phyloP scores from a whole-genome alignment of 1,140 invertebrate genomes.

The Sarcophaga peregrina region DNA sequence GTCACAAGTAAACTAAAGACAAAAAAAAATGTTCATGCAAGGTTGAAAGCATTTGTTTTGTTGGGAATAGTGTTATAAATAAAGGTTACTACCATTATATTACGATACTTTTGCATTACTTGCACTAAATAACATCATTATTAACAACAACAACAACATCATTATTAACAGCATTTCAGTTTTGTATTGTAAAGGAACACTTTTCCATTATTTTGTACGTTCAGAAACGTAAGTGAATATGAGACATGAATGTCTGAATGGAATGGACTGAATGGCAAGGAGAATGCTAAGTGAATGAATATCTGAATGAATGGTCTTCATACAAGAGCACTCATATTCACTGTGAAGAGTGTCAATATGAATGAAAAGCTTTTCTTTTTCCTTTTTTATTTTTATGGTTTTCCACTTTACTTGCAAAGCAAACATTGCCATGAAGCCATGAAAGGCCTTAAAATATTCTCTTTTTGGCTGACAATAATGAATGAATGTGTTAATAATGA shows the following conservation, averaged over 20 bases:
- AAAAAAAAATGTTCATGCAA: too few relatives aligned
- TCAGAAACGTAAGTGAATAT: too few relatives aligned
- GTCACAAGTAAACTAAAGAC: not conserved
- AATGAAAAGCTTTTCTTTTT: not conserved
- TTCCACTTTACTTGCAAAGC: not conserved
- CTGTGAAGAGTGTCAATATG: conserved; percentile 40
- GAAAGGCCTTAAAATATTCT: not conserved
- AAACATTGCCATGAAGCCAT: not conserved
- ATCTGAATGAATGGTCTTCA: conserved; percentile 20
- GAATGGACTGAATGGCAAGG: not conserved
- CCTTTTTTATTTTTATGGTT: conserved; percentile 9
- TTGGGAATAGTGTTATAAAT: not conserved
- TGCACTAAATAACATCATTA: not conserved
- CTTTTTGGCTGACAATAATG: not conserved
- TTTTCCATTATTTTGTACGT: too few relatives aligned
- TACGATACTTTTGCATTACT: not conserved
- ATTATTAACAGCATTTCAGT: not conserved
- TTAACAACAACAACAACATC: not conserved
- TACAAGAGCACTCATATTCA: conserved; percentile 33
- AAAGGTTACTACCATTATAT: not conserved
- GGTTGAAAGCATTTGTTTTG: too few relatives aligned
- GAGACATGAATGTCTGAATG: not conserved
- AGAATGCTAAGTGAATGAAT: not conserved
- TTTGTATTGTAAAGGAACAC: not conserved
- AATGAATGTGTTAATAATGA: not conserved